A percentile compares a stretch with the other conserved stretches of the same genome.
Conservation (phyloP, 2,888 invertebrate genomes). For the Euplagia quadripunctaria region DNA sequence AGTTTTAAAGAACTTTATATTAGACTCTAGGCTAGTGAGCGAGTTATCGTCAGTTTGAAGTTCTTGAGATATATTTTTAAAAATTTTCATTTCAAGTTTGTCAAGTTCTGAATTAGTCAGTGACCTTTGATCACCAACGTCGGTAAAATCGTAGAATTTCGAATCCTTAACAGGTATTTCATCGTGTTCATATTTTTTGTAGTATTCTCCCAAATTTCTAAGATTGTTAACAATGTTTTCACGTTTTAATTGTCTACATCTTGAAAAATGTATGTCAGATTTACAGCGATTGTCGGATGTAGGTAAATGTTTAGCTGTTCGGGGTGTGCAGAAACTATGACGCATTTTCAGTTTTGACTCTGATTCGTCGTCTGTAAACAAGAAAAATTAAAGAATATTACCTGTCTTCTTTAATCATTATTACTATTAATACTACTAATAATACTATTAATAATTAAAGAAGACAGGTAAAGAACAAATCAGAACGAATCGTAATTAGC, state of each 20-base stretch:
- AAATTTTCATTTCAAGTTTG: constrained; percentile 68
- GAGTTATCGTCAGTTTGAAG: constrained; percentile 65
- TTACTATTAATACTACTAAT: too few species aligned
- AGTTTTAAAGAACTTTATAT: constrained; percentile 74
- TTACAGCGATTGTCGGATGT: constrained; percentile 46
- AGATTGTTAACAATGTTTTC: constrained; percentile 22
- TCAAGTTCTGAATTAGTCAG: constrained; percentile 72
- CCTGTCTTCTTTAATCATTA: background rate
- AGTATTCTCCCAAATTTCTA: constrained; percentile 60
- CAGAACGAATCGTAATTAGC: too few species aligned
- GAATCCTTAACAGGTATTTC: constrained; percentile 73
- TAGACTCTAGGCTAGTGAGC: constrained; percentile 68
- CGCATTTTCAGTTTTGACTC: constrained; percentile 43
- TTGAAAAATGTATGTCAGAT: constrained; percentile 53
- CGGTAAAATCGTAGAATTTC: constrained; percentile 33
- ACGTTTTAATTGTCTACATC: constrained; percentile 2
- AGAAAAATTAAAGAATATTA: background rate
- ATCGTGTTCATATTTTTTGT: constrained; percentile 74
- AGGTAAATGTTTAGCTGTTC: constrained; percentile 32
- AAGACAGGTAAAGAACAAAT: too few species aligned
- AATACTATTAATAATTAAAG: too few species aligned
- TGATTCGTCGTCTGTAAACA: constrained; percentile 34
- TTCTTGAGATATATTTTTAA: constrained; percentile 68
- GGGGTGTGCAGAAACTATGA: constrained; percentile 53
- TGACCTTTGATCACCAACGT: constrained; percentile 47